These are phyloP conservation scores for Ochotona curzoniae DNA, from an alignment of 2,113 vertebrate genomes.

Conservation along the genomic window DNA sequence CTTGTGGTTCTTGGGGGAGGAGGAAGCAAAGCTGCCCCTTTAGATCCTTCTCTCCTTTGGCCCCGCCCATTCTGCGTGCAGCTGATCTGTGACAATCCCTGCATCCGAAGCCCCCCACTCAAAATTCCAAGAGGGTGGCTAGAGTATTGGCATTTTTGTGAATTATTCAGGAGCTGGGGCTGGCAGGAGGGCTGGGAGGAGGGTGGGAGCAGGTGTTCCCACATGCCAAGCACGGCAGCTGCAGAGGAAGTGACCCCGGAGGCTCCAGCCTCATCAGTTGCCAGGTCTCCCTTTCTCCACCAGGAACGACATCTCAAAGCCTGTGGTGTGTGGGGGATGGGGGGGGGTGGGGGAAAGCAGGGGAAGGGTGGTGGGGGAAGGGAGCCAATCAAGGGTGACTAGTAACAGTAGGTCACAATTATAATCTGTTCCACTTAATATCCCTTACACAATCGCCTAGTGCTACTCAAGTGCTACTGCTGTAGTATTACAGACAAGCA, in stretches of 20 bases:
- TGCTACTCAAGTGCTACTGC: not conserved
- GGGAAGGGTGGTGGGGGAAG: not conserved
- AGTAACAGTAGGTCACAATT: not conserved
- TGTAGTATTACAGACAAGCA: not conserved
- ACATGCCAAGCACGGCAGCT: conserved; percentile 52
- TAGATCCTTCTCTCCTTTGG: conserved; percentile 7
- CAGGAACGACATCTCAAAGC: not conserved
- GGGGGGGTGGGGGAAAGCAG: not conserved
- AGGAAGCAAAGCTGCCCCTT: not conserved
- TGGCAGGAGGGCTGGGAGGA: not conserved
- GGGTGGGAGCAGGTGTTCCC: conserved; percentile 40
- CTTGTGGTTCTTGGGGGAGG: not conserved
- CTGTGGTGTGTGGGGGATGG: not conserved
- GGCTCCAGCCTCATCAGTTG: conserved; percentile 16
- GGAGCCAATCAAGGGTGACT: not conserved
- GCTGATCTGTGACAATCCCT: not conserved
- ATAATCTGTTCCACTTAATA: not conserved
- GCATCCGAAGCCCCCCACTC: not conserved
- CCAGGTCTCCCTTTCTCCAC: conserved; percentile 7
- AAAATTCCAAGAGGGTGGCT: not conserved
- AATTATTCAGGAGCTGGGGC: conserved; percentile 39
- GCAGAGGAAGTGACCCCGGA: conserved; percentile 54
- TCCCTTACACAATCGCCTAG: not conserved
- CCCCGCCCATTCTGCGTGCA: not conserved
- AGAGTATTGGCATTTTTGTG: not conserved